Evolutionary conservation across 2,888 invertebrate genomes (phyloP).

Genomic region (Acronicta aceris): DNA sequence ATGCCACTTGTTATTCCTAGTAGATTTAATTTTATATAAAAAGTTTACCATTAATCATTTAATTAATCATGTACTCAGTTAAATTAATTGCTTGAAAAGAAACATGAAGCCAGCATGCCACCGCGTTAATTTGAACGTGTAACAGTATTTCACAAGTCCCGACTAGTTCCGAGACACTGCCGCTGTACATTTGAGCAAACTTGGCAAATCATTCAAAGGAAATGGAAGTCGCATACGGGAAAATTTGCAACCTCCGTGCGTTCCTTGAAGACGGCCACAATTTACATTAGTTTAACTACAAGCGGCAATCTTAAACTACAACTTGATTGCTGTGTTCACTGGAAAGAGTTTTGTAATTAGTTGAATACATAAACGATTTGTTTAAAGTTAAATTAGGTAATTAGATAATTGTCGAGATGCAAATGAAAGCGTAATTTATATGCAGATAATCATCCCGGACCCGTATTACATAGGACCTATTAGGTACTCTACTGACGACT

Average conservation of each 20-base stretch:
- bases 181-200: slow-evolving; percentile 41
- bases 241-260: slow-evolving; percentile 63
- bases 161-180: slow-evolving; percentile 18
- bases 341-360: slow-evolving; percentile 35
- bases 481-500: too few species aligned
- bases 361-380: slow-evolving; percentile 17
- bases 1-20: too few species aligned
- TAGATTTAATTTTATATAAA: background rate
- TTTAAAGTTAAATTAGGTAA: too few species aligned
- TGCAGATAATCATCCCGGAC: background rate
- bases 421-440: background rate
- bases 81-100: background rate
- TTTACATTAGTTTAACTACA: slow-evolving; percentile 65
- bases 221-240: slow-evolving; percentile 56
- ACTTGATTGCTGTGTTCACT: slow-evolving; percentile 53
- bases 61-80: too few species aligned
- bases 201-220: slow-evolving; percentile 60
- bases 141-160: slow-evolving; percentile 36
- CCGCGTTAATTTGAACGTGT: slow-evolving; percentile 30
- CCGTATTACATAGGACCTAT: too few species aligned
- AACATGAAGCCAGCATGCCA: slow-evolving; percentile 23
- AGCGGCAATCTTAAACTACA: slow-evolving; percentile 61
- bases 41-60: background rate
- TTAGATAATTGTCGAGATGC: too few species aligned
- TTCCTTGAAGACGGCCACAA: slow-evolving; percentile 55